A percentile compares a stretch with the other conserved stretches of the same genome.
Conservation (phyloP, 2,113 vertebrate species). For the Todiramphus chloris region DNA sequence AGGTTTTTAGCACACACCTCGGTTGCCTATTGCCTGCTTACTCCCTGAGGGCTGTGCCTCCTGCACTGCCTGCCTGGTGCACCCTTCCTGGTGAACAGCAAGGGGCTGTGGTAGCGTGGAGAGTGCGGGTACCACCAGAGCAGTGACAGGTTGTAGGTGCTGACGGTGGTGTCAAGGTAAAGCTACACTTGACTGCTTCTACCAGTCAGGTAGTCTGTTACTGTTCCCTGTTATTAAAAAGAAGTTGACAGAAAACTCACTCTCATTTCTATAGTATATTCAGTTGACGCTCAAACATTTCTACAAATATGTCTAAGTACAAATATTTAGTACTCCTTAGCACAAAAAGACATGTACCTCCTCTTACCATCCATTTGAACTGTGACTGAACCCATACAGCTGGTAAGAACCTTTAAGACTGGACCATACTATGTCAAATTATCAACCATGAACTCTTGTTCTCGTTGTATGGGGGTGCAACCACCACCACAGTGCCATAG, state of each 20-base stretch:
- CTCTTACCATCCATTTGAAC: neutral
- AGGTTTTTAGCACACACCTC: neutral
- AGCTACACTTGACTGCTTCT: neutral
- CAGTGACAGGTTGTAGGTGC: neutral
- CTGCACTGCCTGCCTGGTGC: rapidly evolving
- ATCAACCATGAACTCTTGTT: neutral
- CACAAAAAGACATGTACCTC: neutral
- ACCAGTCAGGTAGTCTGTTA: neutral
- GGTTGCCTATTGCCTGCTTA: rapidly evolving
- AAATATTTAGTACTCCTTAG: neutral
- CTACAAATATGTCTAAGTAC: neutral
- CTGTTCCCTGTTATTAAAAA: neutral
- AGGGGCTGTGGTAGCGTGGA: rapidly evolving
- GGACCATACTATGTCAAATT: neutral
- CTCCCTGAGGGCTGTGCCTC: rapidly evolving
- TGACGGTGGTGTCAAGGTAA: neutral
- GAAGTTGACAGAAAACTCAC: neutral
- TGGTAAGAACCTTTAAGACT: neutral
- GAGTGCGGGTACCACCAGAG: neutral
- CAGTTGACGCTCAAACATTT: neutral
- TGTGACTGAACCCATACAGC: neutral
- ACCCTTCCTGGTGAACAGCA: neutral
- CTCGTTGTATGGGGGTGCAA: rapidly evolving
- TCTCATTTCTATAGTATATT: neutral
- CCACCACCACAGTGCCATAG: neutral